phyloP scores from a whole-genome alignment of 2,797 vertebrate genomes.

The Coluber constrictor region DNA sequence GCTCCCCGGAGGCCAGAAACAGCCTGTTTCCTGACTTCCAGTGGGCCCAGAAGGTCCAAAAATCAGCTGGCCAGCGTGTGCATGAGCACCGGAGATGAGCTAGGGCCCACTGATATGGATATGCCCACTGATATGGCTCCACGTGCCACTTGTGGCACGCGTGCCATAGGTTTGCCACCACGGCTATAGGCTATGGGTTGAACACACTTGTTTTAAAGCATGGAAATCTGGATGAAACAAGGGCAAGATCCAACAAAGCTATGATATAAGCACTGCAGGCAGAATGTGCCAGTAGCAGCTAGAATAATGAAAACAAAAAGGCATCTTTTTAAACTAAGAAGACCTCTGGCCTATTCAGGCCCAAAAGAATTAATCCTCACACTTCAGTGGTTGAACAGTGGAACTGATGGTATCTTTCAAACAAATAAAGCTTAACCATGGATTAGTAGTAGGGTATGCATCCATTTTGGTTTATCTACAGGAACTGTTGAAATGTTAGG shows the following conservation, averaged over 20 bases:
- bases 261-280: not conserved
- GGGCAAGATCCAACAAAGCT: slow-evolving; percentile 3
- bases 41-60: too few relatives aligned
- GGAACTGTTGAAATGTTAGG: not conserved
- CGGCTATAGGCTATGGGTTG: not conserved
- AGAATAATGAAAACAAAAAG: not conserved
- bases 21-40: too few relatives aligned
- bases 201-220: slow-evolving; percentile 64
- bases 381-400: not conserved
- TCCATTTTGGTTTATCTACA: not conserved
- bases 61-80: too few relatives aligned
- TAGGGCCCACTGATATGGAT: too few relatives aligned
- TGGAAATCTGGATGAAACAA: slow-evolving; percentile 69
- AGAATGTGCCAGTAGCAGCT: not conserved
- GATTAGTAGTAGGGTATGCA: not conserved
- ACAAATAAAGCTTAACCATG: not conserved
- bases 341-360: not conserved
- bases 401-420: not conserved
- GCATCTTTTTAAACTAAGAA: not conserved
- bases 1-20: too few relatives aligned
- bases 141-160: too few relatives aligned
- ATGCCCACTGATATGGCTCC: too few relatives aligned
- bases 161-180: too few relatives aligned
- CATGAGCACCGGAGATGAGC: too few relatives aligned
- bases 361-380: not conserved